These are phyloP conservation scores for Melanostigma gelatinosum DNA, from an alignment of 2,113 vertebrate genomes.

Conservation along the genomic window DNA sequence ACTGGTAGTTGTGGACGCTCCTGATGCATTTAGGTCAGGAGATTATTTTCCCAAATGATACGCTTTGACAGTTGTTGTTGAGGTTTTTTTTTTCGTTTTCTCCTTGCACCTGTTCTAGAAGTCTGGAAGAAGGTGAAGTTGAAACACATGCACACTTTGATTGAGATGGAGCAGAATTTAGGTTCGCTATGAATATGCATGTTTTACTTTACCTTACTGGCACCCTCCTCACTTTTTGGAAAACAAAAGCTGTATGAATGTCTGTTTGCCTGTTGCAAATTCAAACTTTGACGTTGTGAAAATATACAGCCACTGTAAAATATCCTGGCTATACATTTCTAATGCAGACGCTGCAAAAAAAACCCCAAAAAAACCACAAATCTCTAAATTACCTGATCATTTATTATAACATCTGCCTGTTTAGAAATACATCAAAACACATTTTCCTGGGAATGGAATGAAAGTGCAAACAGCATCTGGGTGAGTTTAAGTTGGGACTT, in stretches of 20 bases:
- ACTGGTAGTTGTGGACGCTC: constrained; percentile 19
- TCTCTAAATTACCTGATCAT: neutral
- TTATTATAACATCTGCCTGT: neutral
- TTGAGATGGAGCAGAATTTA: neutral
- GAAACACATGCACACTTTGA: neutral
- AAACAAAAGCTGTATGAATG: too few species aligned
- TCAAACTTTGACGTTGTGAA: too few species aligned
- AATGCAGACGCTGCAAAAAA: too few species aligned
- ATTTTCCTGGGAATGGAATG: neutral
- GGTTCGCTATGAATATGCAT: neutral
- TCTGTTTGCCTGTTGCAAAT: too few species aligned
- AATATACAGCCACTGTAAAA: too few species aligned
- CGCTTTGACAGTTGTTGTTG: neutral
- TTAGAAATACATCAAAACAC: neutral
- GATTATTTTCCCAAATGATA: constrained; percentile 1
- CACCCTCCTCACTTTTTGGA: too few species aligned
- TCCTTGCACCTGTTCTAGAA: neutral
- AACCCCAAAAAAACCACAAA: too few species aligned
- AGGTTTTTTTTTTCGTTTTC: too few species aligned
- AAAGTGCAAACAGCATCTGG: neutral
- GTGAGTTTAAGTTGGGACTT: neutral
- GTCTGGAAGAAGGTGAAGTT: neutral
- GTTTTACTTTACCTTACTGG: too few species aligned
- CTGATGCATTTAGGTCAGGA: constrained; percentile 26
- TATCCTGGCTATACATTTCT: too few species aligned